Base-by-base conservation (phyloP, 37 sponge, comb jelly and placozoan species). In the Spongia lamella region DNA sequence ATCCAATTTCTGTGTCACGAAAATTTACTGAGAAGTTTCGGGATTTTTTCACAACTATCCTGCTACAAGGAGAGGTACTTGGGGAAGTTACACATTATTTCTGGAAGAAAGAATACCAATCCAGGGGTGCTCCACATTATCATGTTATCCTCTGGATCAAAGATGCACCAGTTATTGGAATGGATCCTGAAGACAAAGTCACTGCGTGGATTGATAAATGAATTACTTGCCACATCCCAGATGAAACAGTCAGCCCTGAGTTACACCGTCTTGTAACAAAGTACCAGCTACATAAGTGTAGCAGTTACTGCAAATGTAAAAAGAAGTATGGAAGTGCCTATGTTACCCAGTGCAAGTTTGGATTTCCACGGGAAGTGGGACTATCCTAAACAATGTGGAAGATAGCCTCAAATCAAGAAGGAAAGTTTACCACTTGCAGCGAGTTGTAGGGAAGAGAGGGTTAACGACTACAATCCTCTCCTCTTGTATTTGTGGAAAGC, bases 401-500 rank as follows among this genome's bases (percentile, higher is more conserved):
- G 78, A 81, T 15, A 31, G 60, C 34, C 70, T 79, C n/a, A 79
- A 86, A 30, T 24, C 29, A 37, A 38, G 65, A 19, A 39, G 62
- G 33, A 67, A 40, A 26, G 69, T 81, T n/a, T 81, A 87, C 65
- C 24, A 81, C 7, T 56, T 86, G 7, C 34, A 17, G 3, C 69
- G 81, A 19, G 16, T 29, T 24, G 35, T 31, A 3, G 36, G 22
- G 86, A 85, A 63, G 38, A 19, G 9, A 61, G 79, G 34, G 79
- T 85, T 15, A 86, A 86, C 27, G 75, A 79, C 62, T 79, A n/a
- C n/a, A n/a, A n/a, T n/a, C n/a, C n/a, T n/a, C n/a, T n/a, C n/a
- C n/a, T n/a, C n/a, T n/a, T n/a, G 79, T 55, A 86, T 34, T 22
- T 79, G 37, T 86, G 86, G 87, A 80, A 75, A 56, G 82, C 81